Evolutionary conservation across 2,888 invertebrate genomes (phyloP).

Genomic region (Papilio elwesi): DNA sequence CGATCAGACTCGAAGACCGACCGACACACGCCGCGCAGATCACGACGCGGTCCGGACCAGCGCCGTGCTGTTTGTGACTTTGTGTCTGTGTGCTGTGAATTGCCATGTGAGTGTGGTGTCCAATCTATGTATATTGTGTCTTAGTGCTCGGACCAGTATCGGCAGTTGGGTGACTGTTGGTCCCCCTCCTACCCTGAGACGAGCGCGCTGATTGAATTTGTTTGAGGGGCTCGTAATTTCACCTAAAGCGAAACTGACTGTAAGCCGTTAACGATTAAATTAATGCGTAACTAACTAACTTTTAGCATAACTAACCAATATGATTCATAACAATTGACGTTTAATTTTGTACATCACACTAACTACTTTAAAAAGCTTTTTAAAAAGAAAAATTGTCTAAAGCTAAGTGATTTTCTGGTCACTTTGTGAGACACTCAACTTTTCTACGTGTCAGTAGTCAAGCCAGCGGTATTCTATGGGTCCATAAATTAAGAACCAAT

Average conservation of each 20-base stretch:
- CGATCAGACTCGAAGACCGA: constrained; percentile 36
- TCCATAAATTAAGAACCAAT: background rate
- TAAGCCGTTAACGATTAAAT: constrained; percentile 11
- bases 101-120: constrained; percentile 55
- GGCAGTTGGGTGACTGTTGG: constrained; percentile 3
- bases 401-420: no score
- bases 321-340: background rate
- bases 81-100: constrained; percentile 53
- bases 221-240: constrained; percentile 9
- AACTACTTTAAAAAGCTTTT: no score
- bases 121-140: background rate
- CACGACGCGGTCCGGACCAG: constrained; percentile 18
- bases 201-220: constrained; percentile 7
- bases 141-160: constrained; percentile 6
- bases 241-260: constrained; percentile 11
- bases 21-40: constrained; percentile 42
- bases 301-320: background rate
- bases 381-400: no score
- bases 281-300: background rate
- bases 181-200: background rate
- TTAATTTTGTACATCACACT: no score
- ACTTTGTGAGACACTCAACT: background rate
- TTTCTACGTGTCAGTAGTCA: background rate
- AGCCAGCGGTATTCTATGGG: no score
- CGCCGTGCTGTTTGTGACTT: constrained; percentile 36